Evolutionary conservation across 2,113 vertebrate genomes (phyloP).

Genomic region (Psilopogon haemacephalus): DNA sequence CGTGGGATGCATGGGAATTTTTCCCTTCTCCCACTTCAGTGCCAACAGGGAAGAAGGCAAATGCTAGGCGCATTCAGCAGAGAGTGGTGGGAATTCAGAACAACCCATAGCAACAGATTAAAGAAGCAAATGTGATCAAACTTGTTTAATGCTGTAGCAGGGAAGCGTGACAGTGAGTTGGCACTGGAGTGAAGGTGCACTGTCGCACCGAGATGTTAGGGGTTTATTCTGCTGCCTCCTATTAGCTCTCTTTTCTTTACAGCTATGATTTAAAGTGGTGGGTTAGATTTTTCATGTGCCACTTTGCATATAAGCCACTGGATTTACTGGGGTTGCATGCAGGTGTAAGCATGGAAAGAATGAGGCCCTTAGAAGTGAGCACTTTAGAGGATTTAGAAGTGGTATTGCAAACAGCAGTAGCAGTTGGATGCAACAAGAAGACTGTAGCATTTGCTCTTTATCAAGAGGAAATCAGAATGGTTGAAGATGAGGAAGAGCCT

Average conservation of each 20-base stretch:
- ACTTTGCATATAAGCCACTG: neutral
- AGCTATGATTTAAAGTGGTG: neutral
- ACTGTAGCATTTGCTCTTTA: neutral
- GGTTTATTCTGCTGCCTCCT: conserved; percentile 5
- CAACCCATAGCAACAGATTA: neutral
- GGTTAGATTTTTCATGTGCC: neutral
- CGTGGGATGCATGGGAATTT: neutral
- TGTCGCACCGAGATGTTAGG: conserved; percentile 8
- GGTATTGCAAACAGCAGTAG: neutral
- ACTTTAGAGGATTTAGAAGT: neutral
- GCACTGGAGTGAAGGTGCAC: neutral
- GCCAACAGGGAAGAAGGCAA: conserved; percentile 23
- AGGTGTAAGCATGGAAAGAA: neutral
- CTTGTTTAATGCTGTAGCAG: conserved; percentile 45
- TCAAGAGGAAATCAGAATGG: neutral
- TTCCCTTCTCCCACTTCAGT: neutral
- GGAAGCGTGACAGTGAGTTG: conserved; percentile 39
- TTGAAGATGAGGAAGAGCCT: neutral
- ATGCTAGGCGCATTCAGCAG: neutral
- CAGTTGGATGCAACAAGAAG: neutral
- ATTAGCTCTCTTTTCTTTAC: neutral
- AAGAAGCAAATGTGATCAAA: conserved; percentile 45
- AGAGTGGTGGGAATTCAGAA: conserved; percentile 30
- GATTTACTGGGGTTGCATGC: neutral
- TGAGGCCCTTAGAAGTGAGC: neutral